A percentile compares a stretch with the other conserved stretches of the same genome.
Conservation (phyloP, 2,888 invertebrate species). For the Hyalella azteca region DNA sequence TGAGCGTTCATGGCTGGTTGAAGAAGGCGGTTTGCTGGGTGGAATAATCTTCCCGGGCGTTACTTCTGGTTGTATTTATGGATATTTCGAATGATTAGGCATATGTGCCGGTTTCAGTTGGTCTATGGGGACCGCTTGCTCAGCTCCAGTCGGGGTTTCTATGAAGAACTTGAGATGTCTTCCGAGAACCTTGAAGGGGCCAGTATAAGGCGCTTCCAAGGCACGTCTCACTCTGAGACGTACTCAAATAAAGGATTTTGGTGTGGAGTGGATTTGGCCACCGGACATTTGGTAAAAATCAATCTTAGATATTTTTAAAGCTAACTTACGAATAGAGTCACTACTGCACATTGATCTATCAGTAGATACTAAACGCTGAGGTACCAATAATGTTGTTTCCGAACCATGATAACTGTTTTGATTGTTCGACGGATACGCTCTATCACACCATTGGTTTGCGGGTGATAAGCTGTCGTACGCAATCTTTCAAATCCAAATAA, state of each 20-base stretch:
- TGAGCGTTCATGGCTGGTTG: too few species aligned
- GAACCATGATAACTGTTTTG: constrained; percentile 62
- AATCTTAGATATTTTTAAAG: not conserved
- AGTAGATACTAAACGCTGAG: not conserved
- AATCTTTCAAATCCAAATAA: constrained; percentile 41
- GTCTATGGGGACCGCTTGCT: not conserved
- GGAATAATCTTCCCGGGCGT: too few species aligned
- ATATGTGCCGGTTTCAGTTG: too few species aligned
- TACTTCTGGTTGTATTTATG: too few species aligned
- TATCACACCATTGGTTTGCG: constrained; percentile 63
- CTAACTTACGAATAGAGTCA: not conserved
- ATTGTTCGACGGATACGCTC: constrained; percentile 63
- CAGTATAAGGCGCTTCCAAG: constrained; percentile 35
- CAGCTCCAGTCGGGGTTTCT: not conserved
- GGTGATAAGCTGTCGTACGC: constrained; percentile 58
- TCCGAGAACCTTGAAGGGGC: constrained; percentile 5
- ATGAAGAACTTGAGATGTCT: not conserved
- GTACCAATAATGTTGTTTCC: constrained; percentile 46
- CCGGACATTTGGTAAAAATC: not conserved
- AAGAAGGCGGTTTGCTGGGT: too few species aligned
- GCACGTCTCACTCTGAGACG: constrained; percentile 11
- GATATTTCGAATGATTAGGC: too few species aligned
- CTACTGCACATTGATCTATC: not conserved
- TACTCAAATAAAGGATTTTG: constrained; percentile 19
- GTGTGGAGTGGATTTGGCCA: not conserved